These are phyloP conservation scores for Odocoileus virginianus DNA, from an alignment of 2,113 vertebrate genomes.

Conservation along the genomic window DNA sequence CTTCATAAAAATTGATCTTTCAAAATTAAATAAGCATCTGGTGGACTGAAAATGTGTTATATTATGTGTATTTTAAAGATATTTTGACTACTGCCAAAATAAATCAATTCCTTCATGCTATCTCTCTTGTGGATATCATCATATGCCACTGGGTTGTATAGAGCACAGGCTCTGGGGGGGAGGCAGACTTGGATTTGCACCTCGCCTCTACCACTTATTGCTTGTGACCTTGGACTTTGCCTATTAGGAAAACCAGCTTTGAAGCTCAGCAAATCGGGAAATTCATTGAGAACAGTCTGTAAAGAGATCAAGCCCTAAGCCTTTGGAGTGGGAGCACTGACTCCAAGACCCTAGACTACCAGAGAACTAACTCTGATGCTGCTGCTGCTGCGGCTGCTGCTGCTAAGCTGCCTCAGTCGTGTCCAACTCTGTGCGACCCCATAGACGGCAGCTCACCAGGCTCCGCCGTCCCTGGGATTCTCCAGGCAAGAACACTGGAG, in stretches of 20 bases:
- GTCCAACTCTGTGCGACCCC: no score
- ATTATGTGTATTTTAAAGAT: slow-evolving; percentile 53
- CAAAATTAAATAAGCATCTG: slow-evolving; percentile 69
- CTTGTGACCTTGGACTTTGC: background rate
- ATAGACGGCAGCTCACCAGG: no score
- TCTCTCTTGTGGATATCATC: background rate
- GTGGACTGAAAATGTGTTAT: slow-evolving; percentile 62
- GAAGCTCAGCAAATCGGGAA: background rate
- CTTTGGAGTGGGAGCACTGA: background rate
- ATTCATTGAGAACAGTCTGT: background rate
- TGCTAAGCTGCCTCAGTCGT: no score
- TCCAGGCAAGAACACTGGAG: no score
- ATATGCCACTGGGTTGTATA: background rate
- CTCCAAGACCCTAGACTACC: background rate
- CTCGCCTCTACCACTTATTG: background rate
- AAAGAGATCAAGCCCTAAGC: background rate
- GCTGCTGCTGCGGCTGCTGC: no score
- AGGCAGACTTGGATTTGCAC: background rate
- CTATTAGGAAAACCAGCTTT: background rate
- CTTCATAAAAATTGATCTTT: slow-evolving; percentile 63
- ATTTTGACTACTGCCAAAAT: slow-evolving; percentile 56
- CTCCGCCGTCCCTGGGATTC: no score
- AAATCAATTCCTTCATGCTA: slow-evolving; percentile 40
- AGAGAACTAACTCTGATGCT: background rate
- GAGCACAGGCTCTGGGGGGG: background rate